Evolutionary conservation across 2,797 vertebrate genomes (phyloP).

Genomic region (Prionace glauca): DNA sequence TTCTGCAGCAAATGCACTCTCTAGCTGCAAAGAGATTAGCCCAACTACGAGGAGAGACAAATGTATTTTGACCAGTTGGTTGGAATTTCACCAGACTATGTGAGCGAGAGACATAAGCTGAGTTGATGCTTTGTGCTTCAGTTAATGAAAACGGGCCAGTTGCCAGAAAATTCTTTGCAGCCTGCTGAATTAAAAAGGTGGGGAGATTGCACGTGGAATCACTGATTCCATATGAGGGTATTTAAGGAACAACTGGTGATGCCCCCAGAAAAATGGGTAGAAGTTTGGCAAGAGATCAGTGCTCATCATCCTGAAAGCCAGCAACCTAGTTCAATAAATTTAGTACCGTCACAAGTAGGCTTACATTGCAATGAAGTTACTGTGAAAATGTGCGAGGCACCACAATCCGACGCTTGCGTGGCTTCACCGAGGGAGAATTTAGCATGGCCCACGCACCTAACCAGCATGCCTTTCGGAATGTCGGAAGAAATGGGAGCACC

Average conservation of each 20-base stretch:
- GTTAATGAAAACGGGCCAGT: background rate
- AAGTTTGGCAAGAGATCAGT: no score
- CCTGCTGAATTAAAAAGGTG: background rate
- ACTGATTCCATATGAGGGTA: background rate
- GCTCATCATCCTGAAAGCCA: no score
- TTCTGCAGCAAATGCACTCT: background rate
- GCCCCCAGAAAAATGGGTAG: background rate
- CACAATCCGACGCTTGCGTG: no score
- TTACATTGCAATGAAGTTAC: no score
- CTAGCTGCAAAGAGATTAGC: background rate
- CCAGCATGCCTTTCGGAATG: no score
- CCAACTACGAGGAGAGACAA: background rate
- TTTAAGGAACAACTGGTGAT: background rate
- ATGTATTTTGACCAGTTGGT: background rate
- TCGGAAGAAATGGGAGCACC: no score
- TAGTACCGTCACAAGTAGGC: no score
- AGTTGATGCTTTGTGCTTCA: background rate
- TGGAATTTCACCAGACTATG: background rate
- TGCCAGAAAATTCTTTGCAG: background rate
- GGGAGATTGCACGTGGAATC: background rate
- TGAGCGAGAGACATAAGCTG: background rate
- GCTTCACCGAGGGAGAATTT: no score
- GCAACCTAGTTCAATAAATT: no score
- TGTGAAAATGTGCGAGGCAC: no score
- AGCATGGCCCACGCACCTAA: no score